Evolutionary conservation across 64 coral and sea anemone genomes (phyloP).

Genomic region (Astreopora myriophthalma): DNA sequence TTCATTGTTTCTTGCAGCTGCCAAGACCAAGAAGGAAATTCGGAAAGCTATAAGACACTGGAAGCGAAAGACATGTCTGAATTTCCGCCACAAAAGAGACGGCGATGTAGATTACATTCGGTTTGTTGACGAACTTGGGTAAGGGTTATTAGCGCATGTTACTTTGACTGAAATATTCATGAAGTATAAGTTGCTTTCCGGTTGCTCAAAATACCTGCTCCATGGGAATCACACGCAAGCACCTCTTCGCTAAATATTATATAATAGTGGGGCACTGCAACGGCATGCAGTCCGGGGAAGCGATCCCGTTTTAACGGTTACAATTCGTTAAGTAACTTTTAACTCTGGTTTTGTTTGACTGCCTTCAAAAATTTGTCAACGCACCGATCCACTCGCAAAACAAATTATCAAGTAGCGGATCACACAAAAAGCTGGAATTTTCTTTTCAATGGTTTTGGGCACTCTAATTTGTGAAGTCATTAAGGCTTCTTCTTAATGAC

Average conservation of each 20-base stretch:
- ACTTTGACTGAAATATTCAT: slow-evolving; percentile 87
- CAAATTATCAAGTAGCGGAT: slow-evolving; percentile 11
- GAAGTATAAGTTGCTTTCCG: slow-evolving; percentile 69
- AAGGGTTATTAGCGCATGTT: slow-evolving; percentile 78
- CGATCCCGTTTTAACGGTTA: neutral
- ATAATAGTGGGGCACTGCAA: slow-evolving; percentile 41
- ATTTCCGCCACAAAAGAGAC: slow-evolving; percentile 93
- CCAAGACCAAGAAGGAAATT: slow-evolving; percentile 88
- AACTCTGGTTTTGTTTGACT: neutral
- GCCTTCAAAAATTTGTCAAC: neutral
- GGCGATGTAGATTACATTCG: slow-evolving; percentile 92
- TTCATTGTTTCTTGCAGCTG: slow-evolving; percentile 47
- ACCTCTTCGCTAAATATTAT: slow-evolving; percentile 18
- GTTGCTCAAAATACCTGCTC: slow-evolving; percentile 54
- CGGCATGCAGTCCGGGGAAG: neutral
- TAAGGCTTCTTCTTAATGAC: slow-evolving; percentile 46
- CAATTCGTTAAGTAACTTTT: neutral
- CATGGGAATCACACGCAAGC: slow-evolving; percentile 72
- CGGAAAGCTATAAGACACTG: slow-evolving; percentile 92
- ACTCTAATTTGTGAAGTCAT: slow-evolving; percentile 77
- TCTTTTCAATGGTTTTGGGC: slow-evolving; percentile 24
- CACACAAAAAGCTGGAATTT: slow-evolving; percentile 50
- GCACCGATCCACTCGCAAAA: neutral
- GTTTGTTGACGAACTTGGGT: slow-evolving; percentile 96
- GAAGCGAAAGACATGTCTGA: slow-evolving; percentile 85